Percentiles rank a stretch among this genome's conserved stretches.
Evolutionary conservation across 1,140 invertebrate species (phyloP).

Genomic region (Caerostris darwini): DNA sequence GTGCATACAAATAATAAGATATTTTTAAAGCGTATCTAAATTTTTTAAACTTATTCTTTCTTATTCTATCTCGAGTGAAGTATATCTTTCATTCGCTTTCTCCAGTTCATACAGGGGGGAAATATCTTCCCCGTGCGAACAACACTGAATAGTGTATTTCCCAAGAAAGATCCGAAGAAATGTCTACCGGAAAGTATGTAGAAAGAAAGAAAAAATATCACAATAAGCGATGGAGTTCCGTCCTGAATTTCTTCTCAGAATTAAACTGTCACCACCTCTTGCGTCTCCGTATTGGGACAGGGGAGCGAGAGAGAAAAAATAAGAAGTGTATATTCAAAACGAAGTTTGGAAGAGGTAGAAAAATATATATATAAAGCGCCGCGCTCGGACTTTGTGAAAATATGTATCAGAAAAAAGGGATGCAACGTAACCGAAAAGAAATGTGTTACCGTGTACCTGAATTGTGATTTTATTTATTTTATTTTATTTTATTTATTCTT

Average conservation of each 20-base stretch:
- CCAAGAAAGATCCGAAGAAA: neutral
- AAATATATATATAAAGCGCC: too few relatives aligned
- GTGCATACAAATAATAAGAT: too few relatives aligned
- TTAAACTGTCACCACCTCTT: slow-evolving; percentile 64
- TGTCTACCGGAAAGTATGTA: neutral
- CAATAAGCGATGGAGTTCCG: slow-evolving; percentile 23
- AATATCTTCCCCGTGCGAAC: neutral
- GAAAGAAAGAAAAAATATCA: neutral
- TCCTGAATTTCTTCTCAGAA: slow-evolving; percentile 28
- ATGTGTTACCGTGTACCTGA: slow-evolving; percentile 41
- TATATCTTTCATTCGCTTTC: neutral
- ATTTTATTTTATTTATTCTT: too few relatives aligned
- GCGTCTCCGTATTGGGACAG: neutral
- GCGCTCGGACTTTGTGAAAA: neutral
- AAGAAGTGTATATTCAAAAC: slow-evolving; percentile 1
- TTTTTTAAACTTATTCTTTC: too few relatives aligned
- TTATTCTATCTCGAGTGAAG: neutral
- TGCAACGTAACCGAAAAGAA: slow-evolving; percentile 8
- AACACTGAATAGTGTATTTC: slow-evolving; percentile 59
- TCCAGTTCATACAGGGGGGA: neutral
- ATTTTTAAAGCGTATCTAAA: too few relatives aligned
- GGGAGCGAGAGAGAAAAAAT: neutral
- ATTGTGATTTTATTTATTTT: neutral
- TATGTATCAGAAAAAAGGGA: slow-evolving; percentile 18
- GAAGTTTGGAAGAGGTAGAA: neutral